Percentiles rank a stretch among this genome's conserved stretches.
phyloP scores from a whole-genome alignment of 2,888 invertebrate species.

The Parnassius apollo region DNA sequence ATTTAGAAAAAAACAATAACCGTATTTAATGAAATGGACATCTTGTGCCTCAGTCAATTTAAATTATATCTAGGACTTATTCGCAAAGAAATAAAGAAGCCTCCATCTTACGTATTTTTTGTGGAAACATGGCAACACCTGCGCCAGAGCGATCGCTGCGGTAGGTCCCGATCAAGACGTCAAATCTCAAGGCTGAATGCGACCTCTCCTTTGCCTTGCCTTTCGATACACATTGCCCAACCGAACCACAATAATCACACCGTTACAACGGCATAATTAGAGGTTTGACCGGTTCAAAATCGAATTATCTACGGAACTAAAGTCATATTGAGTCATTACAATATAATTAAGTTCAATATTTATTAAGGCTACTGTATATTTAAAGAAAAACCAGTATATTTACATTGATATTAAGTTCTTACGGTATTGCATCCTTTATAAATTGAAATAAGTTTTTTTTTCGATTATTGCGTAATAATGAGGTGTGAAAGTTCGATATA shows the following conservation, averaged over 20 bases:
- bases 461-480: not conserved
- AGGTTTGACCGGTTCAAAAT: conserved; percentile 35
- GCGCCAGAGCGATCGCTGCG: conserved; percentile 72
- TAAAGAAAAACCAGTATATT: not conserved
- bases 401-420: too few species aligned
- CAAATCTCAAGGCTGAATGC: conserved; percentile 75
- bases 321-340: conserved; percentile 23
- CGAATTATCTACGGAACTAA: conserved; percentile 31
- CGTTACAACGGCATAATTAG: conserved; percentile 51
- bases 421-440: too few species aligned
- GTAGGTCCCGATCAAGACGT: conserved; percentile 80
- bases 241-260: conserved; percentile 54
- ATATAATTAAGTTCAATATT: conserved; percentile 5
- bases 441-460: not conserved
- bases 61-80: conserved; percentile 37
- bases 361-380: conserved; percentile 14
- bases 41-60: not conserved
- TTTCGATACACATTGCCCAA: conserved; percentile 68
- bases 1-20: not conserved
- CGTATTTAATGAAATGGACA: too few species aligned
- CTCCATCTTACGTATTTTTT: conserved; percentile 75
- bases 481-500: conserved; percentile 1
- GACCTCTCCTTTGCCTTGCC: conserved; percentile 57
- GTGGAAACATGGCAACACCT: conserved; percentile 65
- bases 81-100: conserved; percentile 60